Evolutionary conservation across 2,888 invertebrate species (phyloP).

Genomic region (Aporophyla lueneburgensis): DNA sequence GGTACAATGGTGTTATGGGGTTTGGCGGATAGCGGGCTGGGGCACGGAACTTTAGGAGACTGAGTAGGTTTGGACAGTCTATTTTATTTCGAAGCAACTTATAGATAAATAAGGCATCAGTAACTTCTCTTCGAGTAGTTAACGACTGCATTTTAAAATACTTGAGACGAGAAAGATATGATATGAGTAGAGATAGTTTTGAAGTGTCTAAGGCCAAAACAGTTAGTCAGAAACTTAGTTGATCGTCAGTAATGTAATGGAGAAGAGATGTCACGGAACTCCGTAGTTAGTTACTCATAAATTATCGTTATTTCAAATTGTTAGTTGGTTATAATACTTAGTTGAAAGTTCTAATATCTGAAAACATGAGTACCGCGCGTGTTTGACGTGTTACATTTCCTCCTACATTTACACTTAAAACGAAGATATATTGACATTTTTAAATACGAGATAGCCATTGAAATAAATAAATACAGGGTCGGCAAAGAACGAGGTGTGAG

Average conservation of each 20-base stretch:
- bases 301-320: conserved; percentile 1
- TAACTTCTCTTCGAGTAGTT: no score
- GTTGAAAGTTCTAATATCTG: not conserved
- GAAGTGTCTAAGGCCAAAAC: not conserved
- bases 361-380: not conserved
- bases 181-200: no score
- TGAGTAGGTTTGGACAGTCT: no score
- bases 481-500: not conserved
- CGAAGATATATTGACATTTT: conserved; percentile 28
- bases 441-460: conserved; percentile 10
- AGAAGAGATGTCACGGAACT: not conserved
- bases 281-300: not conserved
- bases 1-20: no score
- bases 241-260: not conserved
- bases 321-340: no score
- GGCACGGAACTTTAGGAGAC: no score
- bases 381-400: conserved; percentile 21
- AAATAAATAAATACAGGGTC: conserved; percentile 18
- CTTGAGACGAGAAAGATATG: no score
- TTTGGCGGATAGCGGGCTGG: no score
- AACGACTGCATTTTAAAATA: no score
- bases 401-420: conserved; percentile 4
- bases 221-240: not conserved
- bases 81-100: no score
- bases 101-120: no score